These are phyloP conservation scores for Aphidius ervi DNA, from an alignment of 1,140 invertebrate species.

Conservation along the genomic window DNA sequence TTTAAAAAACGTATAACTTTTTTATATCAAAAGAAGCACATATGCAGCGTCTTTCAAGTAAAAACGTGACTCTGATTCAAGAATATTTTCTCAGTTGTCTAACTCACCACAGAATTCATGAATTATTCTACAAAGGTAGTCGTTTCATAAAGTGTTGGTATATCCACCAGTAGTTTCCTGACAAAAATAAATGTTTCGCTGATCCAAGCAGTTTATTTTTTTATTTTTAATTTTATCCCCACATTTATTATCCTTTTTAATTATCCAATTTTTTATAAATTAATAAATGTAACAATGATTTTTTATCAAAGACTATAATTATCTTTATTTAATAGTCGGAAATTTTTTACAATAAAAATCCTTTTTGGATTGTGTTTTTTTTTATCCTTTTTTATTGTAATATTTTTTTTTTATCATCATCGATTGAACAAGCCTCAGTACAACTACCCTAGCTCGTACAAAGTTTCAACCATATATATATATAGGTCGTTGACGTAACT, in stretches of 20 bases:
- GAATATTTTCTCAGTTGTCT: not conserved
- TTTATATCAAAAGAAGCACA: not conserved
- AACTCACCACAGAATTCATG: conserved; percentile 27
- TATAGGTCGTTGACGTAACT: conserved; percentile 26
- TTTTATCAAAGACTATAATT: too few species aligned
- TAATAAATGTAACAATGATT: too few species aligned
- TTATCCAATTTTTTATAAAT: too few species aligned
- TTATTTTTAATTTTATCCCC: not conserved
- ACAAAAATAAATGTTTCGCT: conserved; percentile 4
- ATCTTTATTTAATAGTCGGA: too few species aligned
- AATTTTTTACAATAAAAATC: too few species aligned
- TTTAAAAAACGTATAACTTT: not conserved
- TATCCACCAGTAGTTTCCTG: conserved; percentile 12
- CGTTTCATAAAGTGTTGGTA: conserved; percentile 30
- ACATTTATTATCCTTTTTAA: not conserved
- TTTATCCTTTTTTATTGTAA: too few species aligned
- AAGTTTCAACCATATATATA: too few species aligned
- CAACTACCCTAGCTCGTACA: too few species aligned
- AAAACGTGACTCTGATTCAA: conserved; percentile 2
- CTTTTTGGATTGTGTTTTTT: too few species aligned
- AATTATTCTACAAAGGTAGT: conserved; percentile 29
- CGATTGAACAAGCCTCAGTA: too few species aligned
- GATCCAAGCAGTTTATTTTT: not conserved
- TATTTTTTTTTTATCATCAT: too few species aligned
- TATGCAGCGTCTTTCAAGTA: conserved; percentile 1